Evolutionary conservation across 2,113 vertebrate species (phyloP).

Genomic region (Gavia stellata): DNA sequence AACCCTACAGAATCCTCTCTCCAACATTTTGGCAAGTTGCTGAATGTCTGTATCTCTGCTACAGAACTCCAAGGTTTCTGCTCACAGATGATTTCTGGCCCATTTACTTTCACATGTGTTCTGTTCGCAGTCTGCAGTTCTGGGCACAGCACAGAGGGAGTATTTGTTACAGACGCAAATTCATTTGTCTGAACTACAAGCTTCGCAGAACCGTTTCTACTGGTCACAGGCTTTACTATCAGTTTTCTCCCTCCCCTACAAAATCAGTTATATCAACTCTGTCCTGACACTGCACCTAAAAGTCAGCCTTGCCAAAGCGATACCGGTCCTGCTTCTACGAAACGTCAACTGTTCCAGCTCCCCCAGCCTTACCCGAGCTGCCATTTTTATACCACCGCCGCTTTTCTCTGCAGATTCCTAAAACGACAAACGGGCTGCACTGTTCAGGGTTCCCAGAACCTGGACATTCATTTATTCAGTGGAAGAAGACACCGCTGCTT

Average conservation of each 20-base stretch:
- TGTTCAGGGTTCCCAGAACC: slow-evolving; percentile 18
- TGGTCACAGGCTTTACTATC: not conserved
- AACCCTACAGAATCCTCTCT: not conserved
- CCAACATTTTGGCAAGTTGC: not conserved
- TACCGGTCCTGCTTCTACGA: not conserved
- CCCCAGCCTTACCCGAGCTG: not conserved
- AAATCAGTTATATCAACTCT: not conserved
- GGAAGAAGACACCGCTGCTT: not conserved
- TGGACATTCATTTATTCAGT: slow-evolving; percentile 35
- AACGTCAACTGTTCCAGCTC: not conserved
- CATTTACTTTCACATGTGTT: rapidly evolving
- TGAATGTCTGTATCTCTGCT: not conserved
- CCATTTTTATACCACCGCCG: not conserved
- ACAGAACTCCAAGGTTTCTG: not conserved
- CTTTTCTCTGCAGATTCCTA: not conserved
- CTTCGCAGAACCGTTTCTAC: not conserved
- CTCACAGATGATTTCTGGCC: not conserved
- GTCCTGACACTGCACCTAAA: not conserved
- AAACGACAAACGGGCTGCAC: slow-evolving; percentile 33
- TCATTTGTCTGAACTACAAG: not conserved
- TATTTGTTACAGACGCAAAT: not conserved
- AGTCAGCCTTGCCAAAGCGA: not conserved
- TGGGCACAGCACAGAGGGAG: not conserved
- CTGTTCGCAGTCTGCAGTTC: rapidly evolving
- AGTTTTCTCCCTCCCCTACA: not conserved